Evolutionary conservation across 2,113 vertebrate species (phyloP).

Genomic region (Lota lota): DNA sequence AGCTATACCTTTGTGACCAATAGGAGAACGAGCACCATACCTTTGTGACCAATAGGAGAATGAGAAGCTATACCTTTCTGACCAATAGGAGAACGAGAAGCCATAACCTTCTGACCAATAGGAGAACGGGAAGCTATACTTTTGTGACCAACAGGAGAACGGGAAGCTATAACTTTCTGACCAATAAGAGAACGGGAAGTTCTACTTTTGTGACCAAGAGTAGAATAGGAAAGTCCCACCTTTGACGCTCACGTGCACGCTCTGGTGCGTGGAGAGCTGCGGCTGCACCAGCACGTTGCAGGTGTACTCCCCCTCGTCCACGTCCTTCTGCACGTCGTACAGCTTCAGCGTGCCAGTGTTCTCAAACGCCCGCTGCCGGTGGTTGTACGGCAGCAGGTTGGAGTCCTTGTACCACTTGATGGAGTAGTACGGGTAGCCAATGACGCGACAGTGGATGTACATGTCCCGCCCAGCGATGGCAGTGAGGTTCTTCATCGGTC

Average conservation of each 20-base stretch:
- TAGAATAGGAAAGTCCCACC: constrained; percentile 66
- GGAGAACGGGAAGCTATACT: too few species aligned
- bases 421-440: constrained; percentile 97
- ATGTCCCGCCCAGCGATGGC: constrained; percentile 97
- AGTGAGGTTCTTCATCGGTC: constrained; percentile 98
- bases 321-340: constrained; percentile 92
- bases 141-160: too few species aligned
- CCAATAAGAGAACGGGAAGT: neutral
- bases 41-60: too few species aligned
- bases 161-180: constrained; percentile 14
- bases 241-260: constrained; percentile 95
- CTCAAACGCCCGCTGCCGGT: constrained; percentile 95
- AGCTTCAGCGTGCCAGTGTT: constrained; percentile 96
- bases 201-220: constrained; percentile 9
- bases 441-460: constrained; percentile 97
- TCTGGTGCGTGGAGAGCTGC: constrained; percentile 93
- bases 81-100: neutral
- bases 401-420: constrained; percentile 99
- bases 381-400: constrained; percentile 95
- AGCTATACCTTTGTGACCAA: too few species aligned
- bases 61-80: constrained; percentile 11
- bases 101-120: constrained; percentile 10
- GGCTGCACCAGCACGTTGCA: constrained; percentile 95
- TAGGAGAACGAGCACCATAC: too few species aligned
- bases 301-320: constrained; percentile 94